Evolutionary conservation across 2,113 vertebrate genomes (phyloP).

Genomic region (Microtus ochrogaster): DNA sequence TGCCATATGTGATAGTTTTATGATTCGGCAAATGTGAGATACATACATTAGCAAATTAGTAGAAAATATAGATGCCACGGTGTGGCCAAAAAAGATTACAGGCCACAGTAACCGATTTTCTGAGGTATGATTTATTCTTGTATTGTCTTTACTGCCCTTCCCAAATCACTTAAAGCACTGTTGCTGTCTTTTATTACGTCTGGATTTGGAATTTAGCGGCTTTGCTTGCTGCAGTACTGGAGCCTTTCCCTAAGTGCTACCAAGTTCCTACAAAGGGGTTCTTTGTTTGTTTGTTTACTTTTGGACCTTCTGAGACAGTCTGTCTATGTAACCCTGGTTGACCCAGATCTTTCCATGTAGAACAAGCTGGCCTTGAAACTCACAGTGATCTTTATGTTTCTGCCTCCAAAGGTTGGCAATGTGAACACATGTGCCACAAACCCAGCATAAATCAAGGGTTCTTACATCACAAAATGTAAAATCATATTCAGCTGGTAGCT

Average conservation of each 20-base stretch:
- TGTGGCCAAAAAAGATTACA: background rate
- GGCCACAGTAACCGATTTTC: background rate
- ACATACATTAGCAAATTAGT: constrained; percentile 34
- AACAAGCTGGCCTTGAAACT: constrained; percentile 1
- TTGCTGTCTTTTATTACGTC: background rate
- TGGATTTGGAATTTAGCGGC: background rate
- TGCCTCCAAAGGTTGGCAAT: background rate
- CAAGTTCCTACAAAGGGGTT: background rate
- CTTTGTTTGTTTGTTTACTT: background rate
- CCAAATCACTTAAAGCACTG: constrained; percentile 22
- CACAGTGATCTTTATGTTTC: background rate
- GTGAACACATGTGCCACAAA: background rate
- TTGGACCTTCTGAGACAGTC: background rate
- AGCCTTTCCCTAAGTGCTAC: background rate
- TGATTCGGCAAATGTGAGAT: background rate
- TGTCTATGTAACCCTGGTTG: background rate
- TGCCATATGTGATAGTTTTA: background rate
- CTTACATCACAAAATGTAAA: background rate
- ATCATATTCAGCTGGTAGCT: background rate
- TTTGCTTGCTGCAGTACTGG: background rate
- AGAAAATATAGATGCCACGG: background rate
- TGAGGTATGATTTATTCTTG: constrained; percentile 20
- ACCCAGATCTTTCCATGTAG: background rate
- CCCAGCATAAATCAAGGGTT: background rate
- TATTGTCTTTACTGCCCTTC: background rate